Evolutionary conservation across 2,113 vertebrate species (phyloP), one percentile per base, ranked within the genome.

Genomic region (Seriola aureovittata): DNA sequence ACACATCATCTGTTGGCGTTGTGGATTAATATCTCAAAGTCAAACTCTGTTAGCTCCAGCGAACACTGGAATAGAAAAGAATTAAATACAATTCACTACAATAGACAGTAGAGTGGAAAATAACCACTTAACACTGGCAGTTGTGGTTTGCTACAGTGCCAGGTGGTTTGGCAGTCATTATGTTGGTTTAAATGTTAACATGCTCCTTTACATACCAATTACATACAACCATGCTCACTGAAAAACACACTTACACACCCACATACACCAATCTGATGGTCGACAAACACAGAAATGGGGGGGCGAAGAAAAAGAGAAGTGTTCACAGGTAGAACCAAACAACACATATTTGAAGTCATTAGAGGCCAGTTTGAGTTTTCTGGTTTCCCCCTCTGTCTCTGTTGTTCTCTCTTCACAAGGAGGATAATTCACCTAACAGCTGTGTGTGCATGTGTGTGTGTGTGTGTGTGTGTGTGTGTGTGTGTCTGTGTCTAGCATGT

Each of bases 401-500:
- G 81, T 66, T 66, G 34, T 68, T 76, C 38, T 75, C n/a, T 71
- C 36, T 63, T 71, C 34, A 63, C 63, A 76, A 42, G 67, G n/a
- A 81, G 21, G 77, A 48, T 88, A 74, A 93, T 88, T 89, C 19
- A 81, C 78, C 75, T 77, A 88, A 80, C 92, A 93, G 89, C 85
- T 92, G 90, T 58, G 52, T 71, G 67, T 50, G 67, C 66, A 54
- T 81, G 66, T 79, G 77, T 78, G 79, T 70, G 71, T 58, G 52
- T 71, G 25, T 25, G 25, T 25, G 25, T 25, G 25, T 25, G 25
- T 25, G 25, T 23, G 23, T 1, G 62, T 50, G 67, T 65, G 54
- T 81, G 66, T 79, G 77, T 78, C 75, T 70, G 71, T 71, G 72
- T 71, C 40, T 29, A 60, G 44, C 55, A 16, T 40, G 65, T 25